These are phyloP conservation scores for Sinocyclocheilus grahami DNA, from an alignment of 2,113 vertebrate species.

Conservation along the genomic window DNA sequence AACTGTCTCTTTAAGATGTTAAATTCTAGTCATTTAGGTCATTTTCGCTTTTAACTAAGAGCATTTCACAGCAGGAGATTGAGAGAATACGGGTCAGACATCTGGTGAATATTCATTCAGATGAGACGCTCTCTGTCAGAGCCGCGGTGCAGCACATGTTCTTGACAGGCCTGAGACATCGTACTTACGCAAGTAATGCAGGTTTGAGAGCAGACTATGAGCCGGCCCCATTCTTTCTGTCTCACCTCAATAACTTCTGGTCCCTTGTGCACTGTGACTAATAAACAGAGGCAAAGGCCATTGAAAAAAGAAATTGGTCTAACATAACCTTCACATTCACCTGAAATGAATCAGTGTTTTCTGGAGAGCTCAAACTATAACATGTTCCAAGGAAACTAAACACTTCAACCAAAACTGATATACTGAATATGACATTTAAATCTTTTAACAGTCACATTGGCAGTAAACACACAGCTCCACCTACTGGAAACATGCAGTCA, in stretches of 20 bases:
- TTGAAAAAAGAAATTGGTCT: not conserved
- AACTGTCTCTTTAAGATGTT: not conserved
- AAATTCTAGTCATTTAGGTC: slow-evolving; percentile 14
- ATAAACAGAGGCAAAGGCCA: slow-evolving; percentile 6
- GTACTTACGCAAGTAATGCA: not conserved
- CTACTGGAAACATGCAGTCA: slow-evolving; percentile 28
- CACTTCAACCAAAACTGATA: not conserved
- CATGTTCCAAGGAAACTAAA: not conserved
- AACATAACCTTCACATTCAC: not conserved
- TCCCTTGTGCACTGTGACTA: not conserved
- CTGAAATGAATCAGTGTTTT: slow-evolving; percentile 1
- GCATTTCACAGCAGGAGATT: slow-evolving; percentile 19
- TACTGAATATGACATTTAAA: not conserved
- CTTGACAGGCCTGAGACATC: not conserved
- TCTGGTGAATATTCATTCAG: slow-evolving; percentile 17
- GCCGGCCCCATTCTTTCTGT: not conserved
- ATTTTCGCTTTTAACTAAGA: not conserved
- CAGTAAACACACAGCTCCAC: slow-evolving; percentile 42
- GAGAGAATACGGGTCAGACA: slow-evolving; percentile 14
- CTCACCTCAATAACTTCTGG: not conserved
- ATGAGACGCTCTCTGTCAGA: slow-evolving; percentile 5
- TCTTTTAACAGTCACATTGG: not conserved
- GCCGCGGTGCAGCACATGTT: not conserved
- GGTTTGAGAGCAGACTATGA: slow-evolving; percentile 2
- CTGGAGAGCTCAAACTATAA: not conserved